Percentiles rank a stretch among this genome's conserved stretches.
Evolutionary conservation across 2,888 invertebrate genomes (phyloP).

Genomic region (Hirtodrosophila alboralis): DNA sequence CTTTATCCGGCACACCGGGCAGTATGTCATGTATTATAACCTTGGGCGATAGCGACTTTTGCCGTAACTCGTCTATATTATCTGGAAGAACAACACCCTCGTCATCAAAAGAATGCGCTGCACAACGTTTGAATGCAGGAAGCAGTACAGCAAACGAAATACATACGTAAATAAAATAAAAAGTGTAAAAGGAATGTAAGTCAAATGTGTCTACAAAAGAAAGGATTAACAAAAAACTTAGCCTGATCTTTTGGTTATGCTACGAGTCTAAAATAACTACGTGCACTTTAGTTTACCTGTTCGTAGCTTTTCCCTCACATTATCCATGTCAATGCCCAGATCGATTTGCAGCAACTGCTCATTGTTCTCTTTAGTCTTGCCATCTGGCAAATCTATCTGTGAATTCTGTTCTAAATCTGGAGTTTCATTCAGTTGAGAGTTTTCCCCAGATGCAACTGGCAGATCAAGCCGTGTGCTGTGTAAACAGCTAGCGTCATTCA

Average conservation of each 20-base stretch:
- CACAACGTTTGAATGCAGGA: conserved; percentile 36
- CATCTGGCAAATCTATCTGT: background rate
- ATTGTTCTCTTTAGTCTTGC: conserved; percentile 6
- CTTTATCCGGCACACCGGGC: conserved; percentile 65
- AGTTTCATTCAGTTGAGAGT: no score
- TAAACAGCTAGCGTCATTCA: conserved; percentile 43
- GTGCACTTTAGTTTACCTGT: conserved; percentile 57
- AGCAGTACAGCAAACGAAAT: conserved; percentile 43
- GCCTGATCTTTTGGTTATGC: conserved; percentile 21
- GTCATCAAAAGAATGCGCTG: conserved; percentile 75
- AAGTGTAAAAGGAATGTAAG: conserved; percentile 49
- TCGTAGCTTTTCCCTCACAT: conserved; percentile 11
- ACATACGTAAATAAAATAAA: conserved; percentile 54
- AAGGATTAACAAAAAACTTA: conserved; percentile 67
- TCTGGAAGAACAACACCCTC: conserved; percentile 83
- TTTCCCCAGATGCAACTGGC: background rate
- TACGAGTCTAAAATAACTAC: conserved; percentile 1
- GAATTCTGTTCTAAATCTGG: background rate
- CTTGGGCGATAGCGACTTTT: conserved; percentile 72
- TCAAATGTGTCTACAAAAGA: conserved; percentile 41
- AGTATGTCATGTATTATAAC: conserved; percentile 74
- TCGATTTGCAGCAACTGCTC: conserved; percentile 35
- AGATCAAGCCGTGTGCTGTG: conserved; percentile 38
- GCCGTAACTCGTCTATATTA: conserved; percentile 73
- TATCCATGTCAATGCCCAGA: conserved; percentile 55